Evolutionary conservation across 2,888 invertebrate species (phyloP), one percentile per base, ranked within the genome.

Genomic region (Calameuta filiformis): DNA sequence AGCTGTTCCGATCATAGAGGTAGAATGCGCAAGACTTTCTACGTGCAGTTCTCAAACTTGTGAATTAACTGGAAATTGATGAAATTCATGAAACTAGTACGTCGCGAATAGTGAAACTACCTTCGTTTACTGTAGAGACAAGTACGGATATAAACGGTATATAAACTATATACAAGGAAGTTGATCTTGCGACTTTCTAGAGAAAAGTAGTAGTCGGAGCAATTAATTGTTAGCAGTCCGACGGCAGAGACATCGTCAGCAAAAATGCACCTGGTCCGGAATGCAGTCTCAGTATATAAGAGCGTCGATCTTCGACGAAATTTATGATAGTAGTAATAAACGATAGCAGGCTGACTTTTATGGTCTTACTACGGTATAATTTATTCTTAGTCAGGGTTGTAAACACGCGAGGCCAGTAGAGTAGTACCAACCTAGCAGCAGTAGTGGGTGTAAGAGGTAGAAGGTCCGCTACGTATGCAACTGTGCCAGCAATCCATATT

Each of bases 401-500:
- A 71, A 71, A 71, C 71, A 71, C 71, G 71, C 71, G 34, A 71
- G 3, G 33, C 4, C 71, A 71, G 31, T 12, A 31, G 71, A 33
- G 31, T 15, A 34, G 33, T 31, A 71, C 31, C 34, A 34, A 34
- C 12, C 33, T 9, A 71, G 71, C 15, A 12, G 23, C 12, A 15
- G 71, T 31, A 9, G 71, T 31, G 2, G 2, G 71, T 31, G 71
- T 23, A 31, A 71, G 71, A 71, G 71, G 34, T 15, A 15, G 23
- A 56, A 23, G 71, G 71, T 9, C 31, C 71, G 71, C 71, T 71
- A 71, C 31, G 71, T 34, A 23, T 34, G 71, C 71, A 71, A 31
- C 71, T 34, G 71, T 71, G 71, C 71, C 74, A 35, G 34, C 74
- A 74, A 80, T 80, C 80, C 77, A 82, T 83, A 83, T 79, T 78